Percentiles rank a stretch among this genome's conserved stretches.
These are phyloP conservation scores for Periphyllus acericola DNA, from an alignment of 2,888 invertebrate species.

Conservation along the genomic window DNA sequence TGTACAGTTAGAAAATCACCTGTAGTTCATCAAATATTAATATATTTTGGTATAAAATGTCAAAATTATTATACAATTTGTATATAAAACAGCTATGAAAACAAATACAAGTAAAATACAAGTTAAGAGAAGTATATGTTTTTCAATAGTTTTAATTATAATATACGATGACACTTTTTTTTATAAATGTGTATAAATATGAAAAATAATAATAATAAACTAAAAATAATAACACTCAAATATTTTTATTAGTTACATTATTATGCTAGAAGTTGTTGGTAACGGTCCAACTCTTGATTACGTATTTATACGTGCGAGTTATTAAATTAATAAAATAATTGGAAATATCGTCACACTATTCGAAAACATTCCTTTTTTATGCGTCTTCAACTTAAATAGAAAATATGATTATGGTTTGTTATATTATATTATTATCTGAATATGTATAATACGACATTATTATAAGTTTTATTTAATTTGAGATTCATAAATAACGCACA, in stretches of 20 bases:
- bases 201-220: neutral
- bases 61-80: neutral
- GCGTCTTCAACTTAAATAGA: neutral
- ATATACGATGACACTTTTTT: constrained; percentile 24
- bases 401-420: neutral
- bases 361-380: neutral
- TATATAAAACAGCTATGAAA: neutral
- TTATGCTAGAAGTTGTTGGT: neutral
- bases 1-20: neutral
- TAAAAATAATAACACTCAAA: neutral
- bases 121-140: neutral
- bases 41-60: neutral
- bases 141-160: constrained; percentile 16
- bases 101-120: neutral
- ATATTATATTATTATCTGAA: neutral
- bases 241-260: neutral
- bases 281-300: neutral
- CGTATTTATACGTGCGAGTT: neutral
- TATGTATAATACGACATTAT: neutral
- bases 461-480: neutral
- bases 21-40: too few relatives aligned
- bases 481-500: neutral
- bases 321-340: constrained; percentile 1
- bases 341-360: neutral
- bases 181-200: neutral